Base-by-base conservation (phyloP, 2,113 vertebrate genomes). In the Mormyrus iriodes region DNA sequence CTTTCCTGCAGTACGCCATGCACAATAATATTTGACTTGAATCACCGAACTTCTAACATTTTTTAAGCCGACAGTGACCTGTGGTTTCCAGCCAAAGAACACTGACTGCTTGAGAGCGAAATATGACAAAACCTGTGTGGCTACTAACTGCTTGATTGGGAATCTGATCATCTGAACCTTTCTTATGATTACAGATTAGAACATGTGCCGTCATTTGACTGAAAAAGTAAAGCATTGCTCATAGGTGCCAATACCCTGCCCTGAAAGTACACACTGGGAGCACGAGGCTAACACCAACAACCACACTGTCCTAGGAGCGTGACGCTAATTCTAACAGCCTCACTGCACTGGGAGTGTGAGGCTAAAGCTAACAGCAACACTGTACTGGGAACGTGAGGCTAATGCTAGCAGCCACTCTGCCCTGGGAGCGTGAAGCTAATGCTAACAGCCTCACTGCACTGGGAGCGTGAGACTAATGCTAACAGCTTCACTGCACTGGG, bases 21-120 rank as follows among this genome's bases (percentile, higher is more conserved):
- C 94, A 92, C 93, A 93, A 94, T 95, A 95, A 94, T 95, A 94
- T 95, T 96, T 96, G 95, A 94, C 93, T 90, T 92, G 90, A 94
- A 90, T 93, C 90, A 88, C 93, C 93, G 90, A 92, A 91, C 91
- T 95, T 94, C 94, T 95, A 83, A 83, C 24, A 49, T 48, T 76
- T 88, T 82, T 82, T 12, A 53, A 53, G 15, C 27, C 42, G 31
- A 51, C 21, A 4, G 48, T 53, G 69, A 76, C 49, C 51, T 82
- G 1, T 55, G 88, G 15, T 48, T 83, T 44, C n/a, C 15, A 31
- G 44, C 48, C 69, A 76, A 76, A 76, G 61, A 69, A 69, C 27
- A 69, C 61, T 65, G 61, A 65, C 24, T 13, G 61, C 61, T 69
- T 69, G 10, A 69, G 61, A 69, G 61, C 31, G 61, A 69, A 69